Evolutionary conservation across 2,113 vertebrate species (phyloP), one percentile per base, ranked within the genome.

Genomic region (Sphaerodactylus townsendi): DNA sequence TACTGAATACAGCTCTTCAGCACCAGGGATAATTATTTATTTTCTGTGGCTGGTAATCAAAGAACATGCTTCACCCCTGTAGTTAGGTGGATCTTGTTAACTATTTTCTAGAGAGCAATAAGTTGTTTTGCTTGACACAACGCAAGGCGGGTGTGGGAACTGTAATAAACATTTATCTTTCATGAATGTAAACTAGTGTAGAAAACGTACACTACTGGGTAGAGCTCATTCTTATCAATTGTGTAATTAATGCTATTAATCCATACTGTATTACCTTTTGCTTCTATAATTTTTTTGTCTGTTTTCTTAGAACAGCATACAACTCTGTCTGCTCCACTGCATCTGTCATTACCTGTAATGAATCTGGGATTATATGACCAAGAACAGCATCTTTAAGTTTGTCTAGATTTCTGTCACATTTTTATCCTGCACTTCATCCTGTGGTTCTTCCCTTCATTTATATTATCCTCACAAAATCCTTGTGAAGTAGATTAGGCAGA

Each of bases 11-110:
- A 78, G 87, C 53, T 35, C 39, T 65, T 79, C 14, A 28, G 74
- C 75, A 78, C 72, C 56, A 46, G 46, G 50, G 78, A 13, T 7
- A 79, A 74, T 3, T 62, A 23, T 62, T 33, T 53, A 28, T 72
- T 78, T 81, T 81, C 13, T 82, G 4, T 87, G 44, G 8, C 2
- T 77, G 64, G 5, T 79, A 41, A 4, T 87, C 79, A 86, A 78
- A 88, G 86, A 83, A 82, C 1, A 19, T 39, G 30, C 48, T 73
- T 14, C 83, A 84, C 87, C 14, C 41, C 53, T n/a, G 10, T 50
- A 74, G 41, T 72, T 50, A 35, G 56, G 62, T 64, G 56, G 41
- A 37, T 23, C 21, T 64, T 64, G 39, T 56, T 39, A 19, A 41
- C 14, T 62, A 44, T 74, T 75, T 83, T 19, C 44, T 11, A 37